Conservation (phyloP, 2,797 vertebrate genomes). For the Enteromius unitaeniatus region DNA sequence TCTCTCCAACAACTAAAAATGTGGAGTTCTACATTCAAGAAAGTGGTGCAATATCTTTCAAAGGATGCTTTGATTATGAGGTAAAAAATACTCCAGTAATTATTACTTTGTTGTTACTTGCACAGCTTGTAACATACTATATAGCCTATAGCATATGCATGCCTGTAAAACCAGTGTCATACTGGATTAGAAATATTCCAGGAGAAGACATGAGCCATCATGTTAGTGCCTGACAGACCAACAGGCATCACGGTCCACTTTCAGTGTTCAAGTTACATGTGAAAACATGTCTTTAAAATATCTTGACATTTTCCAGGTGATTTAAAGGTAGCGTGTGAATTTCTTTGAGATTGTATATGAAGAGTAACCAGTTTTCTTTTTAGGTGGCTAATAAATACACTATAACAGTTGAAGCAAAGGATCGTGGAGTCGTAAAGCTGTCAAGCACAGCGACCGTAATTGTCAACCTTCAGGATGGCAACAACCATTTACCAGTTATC, state of each 20-base stretch:
- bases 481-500: constrained; percentile 71
- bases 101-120: not conserved
- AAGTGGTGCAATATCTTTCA: constrained; percentile 69
- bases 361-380: constrained; percentile 3
- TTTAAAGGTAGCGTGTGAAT: not conserved
- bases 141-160: not conserved
- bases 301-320: not conserved
- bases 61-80: constrained; percentile 75
- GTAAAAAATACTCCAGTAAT: constrained; percentile 42
- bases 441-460: constrained; percentile 71
- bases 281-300: constrained; percentile 13
- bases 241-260: not conserved
- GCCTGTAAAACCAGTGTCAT: not conserved
- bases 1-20: constrained; percentile 64
- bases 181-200: not conserved
- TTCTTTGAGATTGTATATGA: not conserved
- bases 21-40: constrained; percentile 65
- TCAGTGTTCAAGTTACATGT: not conserved
- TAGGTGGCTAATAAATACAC: constrained; percentile 68
- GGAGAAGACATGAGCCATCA: constrained; percentile 5
- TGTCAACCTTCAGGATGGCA: constrained; percentile 68
- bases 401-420: constrained; percentile 72
- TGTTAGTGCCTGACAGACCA: constrained; percentile 15
- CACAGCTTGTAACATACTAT: not conserved
- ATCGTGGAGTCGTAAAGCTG: constrained; percentile 68